A percentile compares a stretch with the other conserved stretches of the same genome.
phyloP scores from a whole-genome alignment of 2,888 invertebrate species.

The Caenorhabditis zanzibari region DNA sequence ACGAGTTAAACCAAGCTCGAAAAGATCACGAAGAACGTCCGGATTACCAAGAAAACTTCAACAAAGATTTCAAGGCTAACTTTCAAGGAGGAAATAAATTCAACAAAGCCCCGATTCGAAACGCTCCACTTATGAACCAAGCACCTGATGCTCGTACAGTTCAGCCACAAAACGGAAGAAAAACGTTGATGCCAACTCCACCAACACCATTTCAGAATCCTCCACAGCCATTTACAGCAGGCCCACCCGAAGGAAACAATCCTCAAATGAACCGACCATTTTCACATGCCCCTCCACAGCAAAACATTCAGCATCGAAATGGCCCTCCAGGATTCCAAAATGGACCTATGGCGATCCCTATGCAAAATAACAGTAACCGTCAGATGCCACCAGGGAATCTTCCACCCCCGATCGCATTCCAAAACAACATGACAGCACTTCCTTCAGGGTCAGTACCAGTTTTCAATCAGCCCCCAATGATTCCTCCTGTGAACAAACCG shows the following conservation, averaged over 20 bases:
- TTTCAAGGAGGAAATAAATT: slow-evolving; percentile 31
- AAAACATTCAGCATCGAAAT: slow-evolving; percentile 2
- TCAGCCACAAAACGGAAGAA: slow-evolving; percentile 3
- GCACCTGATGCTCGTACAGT: neutral
- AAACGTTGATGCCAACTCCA: slow-evolving; percentile 22
- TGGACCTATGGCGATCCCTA: neutral
- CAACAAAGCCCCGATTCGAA: slow-evolving; percentile 7
- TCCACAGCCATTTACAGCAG: neutral
- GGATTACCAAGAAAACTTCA: neutral
- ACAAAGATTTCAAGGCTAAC: slow-evolving; percentile 4
- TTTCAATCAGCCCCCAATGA: slow-evolving; percentile 23
- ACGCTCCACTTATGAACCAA: neutral
- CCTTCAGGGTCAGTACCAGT: neutral
- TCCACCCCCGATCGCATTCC: slow-evolving; percentile 4
- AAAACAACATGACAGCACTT: neutral
- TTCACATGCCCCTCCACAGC: neutral
- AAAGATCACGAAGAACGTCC: neutral
- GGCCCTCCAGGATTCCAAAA: slow-evolving; percentile 18
- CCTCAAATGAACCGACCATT: neutral
- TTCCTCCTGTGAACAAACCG: slow-evolving; percentile 4
- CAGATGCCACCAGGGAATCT: neutral
- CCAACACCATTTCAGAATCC: neutral
- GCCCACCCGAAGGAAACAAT: neutral
- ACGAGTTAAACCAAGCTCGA: neutral
- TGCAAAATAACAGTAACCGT: neutral